Conservation (phyloP, 2,113 vertebrate genomes). For the Daphoenositta chrysoptera region DNA sequence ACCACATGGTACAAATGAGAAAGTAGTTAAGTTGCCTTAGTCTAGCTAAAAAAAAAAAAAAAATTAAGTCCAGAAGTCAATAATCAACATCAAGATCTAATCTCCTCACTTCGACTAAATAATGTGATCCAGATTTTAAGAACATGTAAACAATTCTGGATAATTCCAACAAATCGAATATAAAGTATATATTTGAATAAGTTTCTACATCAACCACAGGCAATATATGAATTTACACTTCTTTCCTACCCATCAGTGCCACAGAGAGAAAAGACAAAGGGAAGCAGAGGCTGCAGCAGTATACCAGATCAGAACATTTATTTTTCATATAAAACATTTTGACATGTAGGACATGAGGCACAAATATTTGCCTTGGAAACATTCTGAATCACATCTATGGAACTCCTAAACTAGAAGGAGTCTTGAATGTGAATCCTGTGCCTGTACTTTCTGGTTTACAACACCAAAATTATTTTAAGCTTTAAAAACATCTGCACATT, state of each 20-base stretch:
- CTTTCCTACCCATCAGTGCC: background rate
- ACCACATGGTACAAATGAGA: background rate
- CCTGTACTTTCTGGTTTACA: background rate
- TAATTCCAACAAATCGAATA: background rate
- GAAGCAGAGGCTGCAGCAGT: background rate
- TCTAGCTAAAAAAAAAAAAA: background rate
- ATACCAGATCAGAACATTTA: background rate
- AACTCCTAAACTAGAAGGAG: background rate
- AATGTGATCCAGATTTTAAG: background rate
- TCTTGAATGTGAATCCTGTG: background rate
- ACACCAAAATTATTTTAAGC: background rate
- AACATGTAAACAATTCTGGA: background rate
- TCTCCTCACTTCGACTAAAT: background rate
- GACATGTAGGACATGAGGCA: background rate
- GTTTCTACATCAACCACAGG: background rate
- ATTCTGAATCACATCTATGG: background rate
- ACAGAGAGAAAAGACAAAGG: background rate
- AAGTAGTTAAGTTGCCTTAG: background rate
- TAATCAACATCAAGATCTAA: background rate
- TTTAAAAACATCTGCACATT: background rate
- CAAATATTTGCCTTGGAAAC: background rate
- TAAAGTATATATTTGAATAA: background rate
- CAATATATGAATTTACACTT: background rate
- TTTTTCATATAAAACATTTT: background rate
- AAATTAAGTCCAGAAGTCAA: background rate